Percentiles rank a stretch among this genome's conserved stretches.
Evolutionary conservation across 2,113 vertebrate genomes (phyloP).

Genomic region (Platanista minor): DNA sequence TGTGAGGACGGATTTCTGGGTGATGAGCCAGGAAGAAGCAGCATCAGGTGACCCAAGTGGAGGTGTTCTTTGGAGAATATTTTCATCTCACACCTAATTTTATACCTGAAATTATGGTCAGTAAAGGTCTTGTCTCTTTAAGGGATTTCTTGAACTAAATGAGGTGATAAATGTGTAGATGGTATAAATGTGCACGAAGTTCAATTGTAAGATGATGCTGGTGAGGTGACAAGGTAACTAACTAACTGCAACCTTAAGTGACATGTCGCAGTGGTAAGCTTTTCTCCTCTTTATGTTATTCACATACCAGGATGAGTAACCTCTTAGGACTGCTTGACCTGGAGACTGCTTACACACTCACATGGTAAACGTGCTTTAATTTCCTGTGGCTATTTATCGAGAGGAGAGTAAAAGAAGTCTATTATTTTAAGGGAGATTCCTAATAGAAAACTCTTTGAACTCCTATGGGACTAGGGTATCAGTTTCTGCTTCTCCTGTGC

Average conservation of each 20-base stretch:
- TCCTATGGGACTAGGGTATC: not conserved
- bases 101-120: not conserved
- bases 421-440: not conserved
- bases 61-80: not conserved
- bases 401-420: not conserved
- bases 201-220: not conserved
- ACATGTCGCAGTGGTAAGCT: not conserved
- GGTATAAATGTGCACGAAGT: not conserved
- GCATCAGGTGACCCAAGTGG: rapidly evolving
- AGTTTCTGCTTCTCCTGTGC: not conserved
- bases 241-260: not conserved
- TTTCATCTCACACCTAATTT: not conserved
- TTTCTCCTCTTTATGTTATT: not conserved
- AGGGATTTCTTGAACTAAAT: not conserved
- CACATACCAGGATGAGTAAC: not conserved
- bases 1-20: not conserved
- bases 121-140: not conserved
- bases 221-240: not conserved
- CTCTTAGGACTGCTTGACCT: not conserved
- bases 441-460: not conserved
- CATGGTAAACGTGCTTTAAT: not conserved
- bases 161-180: not conserved
- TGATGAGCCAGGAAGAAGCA: not conserved
- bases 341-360: no score
- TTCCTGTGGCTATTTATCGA: constrained; percentile 4